Evolutionary conservation across 2,113 vertebrate species (phyloP).

Genomic region (Triplophysa dalaica): DNA sequence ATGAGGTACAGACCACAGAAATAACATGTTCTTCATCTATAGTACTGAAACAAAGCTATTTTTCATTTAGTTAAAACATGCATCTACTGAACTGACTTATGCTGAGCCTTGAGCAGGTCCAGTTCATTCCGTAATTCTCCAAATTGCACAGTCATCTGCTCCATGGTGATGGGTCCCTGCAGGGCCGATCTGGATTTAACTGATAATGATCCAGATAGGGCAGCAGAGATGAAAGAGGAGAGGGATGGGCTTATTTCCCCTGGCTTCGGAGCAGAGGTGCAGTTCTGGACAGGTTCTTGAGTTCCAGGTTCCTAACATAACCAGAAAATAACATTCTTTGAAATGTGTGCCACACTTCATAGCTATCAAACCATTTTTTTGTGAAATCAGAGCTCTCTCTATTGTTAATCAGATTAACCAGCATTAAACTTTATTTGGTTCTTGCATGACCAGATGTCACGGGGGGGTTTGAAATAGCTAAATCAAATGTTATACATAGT

Average conservation of each 20-base stretch:
- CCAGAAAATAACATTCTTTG: background rate
- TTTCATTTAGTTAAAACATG: too few relatives aligned
- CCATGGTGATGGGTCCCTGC: conserved; percentile 71
- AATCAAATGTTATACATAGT: too few relatives aligned
- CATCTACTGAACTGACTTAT: conserved; percentile 80
- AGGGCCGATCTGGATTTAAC: conserved; percentile 70
- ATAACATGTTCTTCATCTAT: too few relatives aligned
- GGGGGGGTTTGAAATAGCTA: too few relatives aligned
- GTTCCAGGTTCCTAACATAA: too few relatives aligned
- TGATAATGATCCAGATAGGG: conserved; percentile 55
- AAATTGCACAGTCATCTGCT: conserved; percentile 85
- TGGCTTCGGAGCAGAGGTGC: conserved; percentile 67
- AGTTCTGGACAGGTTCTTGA: conserved; percentile 12
- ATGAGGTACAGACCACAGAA: background rate
- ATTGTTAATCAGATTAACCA: too few relatives aligned
- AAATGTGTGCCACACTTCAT: too few relatives aligned
- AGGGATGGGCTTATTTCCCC: conserved; percentile 65
- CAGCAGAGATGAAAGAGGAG: conserved; percentile 55
- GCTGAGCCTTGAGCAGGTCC: conserved; percentile 92
- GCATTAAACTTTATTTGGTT: background rate
- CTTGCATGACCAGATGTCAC: background rate
- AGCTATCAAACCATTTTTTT: too few relatives aligned
- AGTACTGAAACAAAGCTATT: too few relatives aligned
- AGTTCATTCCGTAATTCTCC: conserved; percentile 85
- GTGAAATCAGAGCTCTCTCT: too few relatives aligned